Evolutionary conservation across 2,888 invertebrate species (phyloP).

Genomic region (Coecobrya sp.): DNA sequence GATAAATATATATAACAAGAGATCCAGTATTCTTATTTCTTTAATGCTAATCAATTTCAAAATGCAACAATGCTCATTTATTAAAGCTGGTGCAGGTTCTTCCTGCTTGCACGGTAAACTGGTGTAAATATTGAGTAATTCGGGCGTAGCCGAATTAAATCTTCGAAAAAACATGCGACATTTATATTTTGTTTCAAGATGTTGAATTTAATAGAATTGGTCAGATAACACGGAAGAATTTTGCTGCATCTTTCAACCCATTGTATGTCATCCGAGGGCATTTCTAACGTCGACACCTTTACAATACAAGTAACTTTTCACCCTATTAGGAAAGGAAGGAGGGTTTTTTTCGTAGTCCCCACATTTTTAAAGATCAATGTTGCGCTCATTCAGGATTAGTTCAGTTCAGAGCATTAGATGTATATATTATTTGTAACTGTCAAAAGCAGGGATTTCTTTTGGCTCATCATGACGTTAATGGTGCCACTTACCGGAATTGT

Average conservation of each 20-base stretch:
- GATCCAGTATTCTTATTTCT: too few species aligned
- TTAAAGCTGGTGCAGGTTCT: background rate
- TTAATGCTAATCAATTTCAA: too few species aligned
- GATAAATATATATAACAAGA: too few species aligned
- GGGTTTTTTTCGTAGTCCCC: background rate
- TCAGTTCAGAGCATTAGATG: background rate
- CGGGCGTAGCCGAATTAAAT: background rate
- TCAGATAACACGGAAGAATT: background rate
- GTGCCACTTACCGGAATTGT: background rate
- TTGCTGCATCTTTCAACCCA: background rate
- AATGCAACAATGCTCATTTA: background rate
- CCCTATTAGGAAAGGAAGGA: background rate
- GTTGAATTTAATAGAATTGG: background rate
- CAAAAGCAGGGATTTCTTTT: conserved; percentile 25
- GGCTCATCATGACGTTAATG: conserved; percentile 55
- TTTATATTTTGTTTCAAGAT: background rate
- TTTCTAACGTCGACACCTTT: background rate
- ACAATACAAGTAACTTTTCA: background rate
- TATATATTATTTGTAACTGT: conserved; percentile 60
- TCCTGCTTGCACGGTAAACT: too few species aligned
- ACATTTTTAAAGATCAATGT: background rate
- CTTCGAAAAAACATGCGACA: background rate
- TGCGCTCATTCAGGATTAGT: too few species aligned
- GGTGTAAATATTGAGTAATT: background rate
- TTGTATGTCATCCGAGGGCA: background rate